These are phyloP conservation scores for Epistrophe eligans DNA, from an alignment of 2,888 invertebrate species.

Conservation along the genomic window DNA sequence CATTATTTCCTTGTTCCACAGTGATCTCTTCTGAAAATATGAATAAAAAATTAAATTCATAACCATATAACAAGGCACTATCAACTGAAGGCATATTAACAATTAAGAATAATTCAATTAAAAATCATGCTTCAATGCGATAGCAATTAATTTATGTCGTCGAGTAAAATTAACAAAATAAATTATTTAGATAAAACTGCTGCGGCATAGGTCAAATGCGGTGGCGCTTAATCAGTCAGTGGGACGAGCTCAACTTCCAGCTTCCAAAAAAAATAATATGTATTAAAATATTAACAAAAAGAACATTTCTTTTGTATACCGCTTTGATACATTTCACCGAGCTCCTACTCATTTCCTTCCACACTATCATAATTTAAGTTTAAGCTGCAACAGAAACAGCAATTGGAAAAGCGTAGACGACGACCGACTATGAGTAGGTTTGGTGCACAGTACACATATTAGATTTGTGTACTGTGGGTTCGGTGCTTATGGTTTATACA, in stretches of 20 bases:
- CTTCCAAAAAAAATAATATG: slow-evolving; percentile 25
- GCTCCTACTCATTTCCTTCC: slow-evolving; percentile 47
- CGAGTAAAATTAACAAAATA: slow-evolving; percentile 28
- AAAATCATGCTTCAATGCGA: slow-evolving; percentile 55
- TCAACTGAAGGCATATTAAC: neutral
- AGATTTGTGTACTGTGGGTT: too few relatives aligned
- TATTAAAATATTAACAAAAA: slow-evolving; percentile 14
- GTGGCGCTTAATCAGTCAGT: slow-evolving; percentile 30
- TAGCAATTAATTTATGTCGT: slow-evolving; percentile 18
- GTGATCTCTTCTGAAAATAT: slow-evolving; percentile 78
- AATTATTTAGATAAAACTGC: slow-evolving; percentile 47
- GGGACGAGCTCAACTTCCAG: neutral
- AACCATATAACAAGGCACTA: slow-evolving; percentile 4
- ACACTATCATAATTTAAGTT: slow-evolving; percentile 34
- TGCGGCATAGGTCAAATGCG: neutral
- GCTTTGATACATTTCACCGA: slow-evolving; percentile 18
- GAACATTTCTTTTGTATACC: slow-evolving; percentile 39
- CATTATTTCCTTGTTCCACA: slow-evolving; percentile 84
- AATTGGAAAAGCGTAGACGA: slow-evolving; percentile 53
- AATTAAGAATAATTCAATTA: slow-evolving; percentile 68
- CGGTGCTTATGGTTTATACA: slow-evolving; percentile 37
- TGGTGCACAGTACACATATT: too few relatives aligned
- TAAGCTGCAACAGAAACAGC: slow-evolving; percentile 20
- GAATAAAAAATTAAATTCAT: slow-evolving; percentile 24
- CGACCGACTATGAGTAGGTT: slow-evolving; percentile 19